A percentile compares a stretch with the other conserved stretches of the same genome.
Evolutionary conservation across 2,113 vertebrate species (phyloP).

Genomic region (Pangasianodon hypophthalmus): DNA sequence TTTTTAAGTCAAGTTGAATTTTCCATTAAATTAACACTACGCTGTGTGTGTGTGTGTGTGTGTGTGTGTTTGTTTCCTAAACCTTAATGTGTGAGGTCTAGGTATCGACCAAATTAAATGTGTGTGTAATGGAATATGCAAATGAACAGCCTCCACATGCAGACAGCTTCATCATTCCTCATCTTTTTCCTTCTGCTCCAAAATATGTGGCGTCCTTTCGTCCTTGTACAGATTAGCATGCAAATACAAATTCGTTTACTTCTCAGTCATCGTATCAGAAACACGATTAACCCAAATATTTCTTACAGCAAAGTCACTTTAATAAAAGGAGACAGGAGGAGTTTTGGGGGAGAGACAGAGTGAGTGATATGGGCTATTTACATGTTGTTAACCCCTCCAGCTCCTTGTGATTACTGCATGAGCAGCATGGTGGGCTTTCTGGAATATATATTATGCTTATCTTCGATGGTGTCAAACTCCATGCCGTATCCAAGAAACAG

Average conservation of each 20-base stretch:
- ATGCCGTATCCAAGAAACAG: slow-evolving; percentile 27
- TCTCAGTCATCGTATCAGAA: background rate
- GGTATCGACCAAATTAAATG: slow-evolving; percentile 3
- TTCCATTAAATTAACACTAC: background rate
- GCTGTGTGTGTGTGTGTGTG: background rate
- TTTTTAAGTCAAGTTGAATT: background rate
- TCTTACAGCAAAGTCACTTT: background rate
- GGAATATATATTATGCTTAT: slow-evolving; percentile 37
- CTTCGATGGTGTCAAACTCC: slow-evolving; percentile 26
- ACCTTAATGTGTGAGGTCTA: background rate
- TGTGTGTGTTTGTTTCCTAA: background rate
- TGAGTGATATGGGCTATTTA: background rate
- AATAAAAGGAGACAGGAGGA: background rate
- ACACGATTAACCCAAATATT: background rate
- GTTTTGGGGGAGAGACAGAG: background rate
- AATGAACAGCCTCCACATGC: background rate
- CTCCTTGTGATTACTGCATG: slow-evolving; percentile 41
- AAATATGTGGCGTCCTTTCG: background rate
- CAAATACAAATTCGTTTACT: background rate
- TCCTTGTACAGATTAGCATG: background rate
- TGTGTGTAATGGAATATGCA: slow-evolving; percentile 30
- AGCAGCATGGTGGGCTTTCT: background rate
- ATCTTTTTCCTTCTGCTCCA: slow-evolving; percentile 8
- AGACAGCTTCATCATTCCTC: background rate
- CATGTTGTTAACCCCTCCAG: background rate